Evolutionary conservation across 1,140 invertebrate species (phyloP), one percentile per base, ranked within the genome.

Genomic region (Microplitis mediator): DNA sequence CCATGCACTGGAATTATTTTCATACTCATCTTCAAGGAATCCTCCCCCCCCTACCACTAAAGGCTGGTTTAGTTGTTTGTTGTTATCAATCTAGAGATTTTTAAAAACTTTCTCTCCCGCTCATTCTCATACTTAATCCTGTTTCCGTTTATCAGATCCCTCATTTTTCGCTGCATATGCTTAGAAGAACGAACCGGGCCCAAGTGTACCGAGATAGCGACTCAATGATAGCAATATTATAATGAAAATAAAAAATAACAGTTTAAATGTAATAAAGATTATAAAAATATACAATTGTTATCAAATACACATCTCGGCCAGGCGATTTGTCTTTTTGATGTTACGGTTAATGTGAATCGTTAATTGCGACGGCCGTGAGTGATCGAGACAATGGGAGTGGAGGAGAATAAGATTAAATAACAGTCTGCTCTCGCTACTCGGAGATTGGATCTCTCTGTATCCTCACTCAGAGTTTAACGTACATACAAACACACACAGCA

Each of bases 1-100:
- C 8, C 74, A 69, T 75, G 74, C 74, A 78, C 75, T 75, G 77
- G 80, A 82, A 82, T 81, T 75, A 83, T 81, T 81, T 81, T 82
- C 78, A 82, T 81, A 81, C 80, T 81, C 81, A 45, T 45, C 39
- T 45, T 45, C 39, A 45, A 23, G 14, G 14, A 3, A 34, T 34
- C 39, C 39, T 45, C 11, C 11, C 39, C 39, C 39, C 8, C 11
- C 11, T 11, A 3, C 39, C 11, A 6, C 39, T 45, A 45, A 45
- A 45, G 8, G 39, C 13, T 5, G 35, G 45, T 78, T 6, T 13
- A 23, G 16, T 45, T 45, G 39, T 45, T 45, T 9, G 39, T 45
- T 45, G 39, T 45, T 45, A 45, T 45, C 39, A 45, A 45, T 45
- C 39, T 45, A 45, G 11, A 45, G 39, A 9, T 45, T 45, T 11